phyloP scores from a whole-genome alignment of 2,888 invertebrate species.

The Agrochola lychnidis region DNA sequence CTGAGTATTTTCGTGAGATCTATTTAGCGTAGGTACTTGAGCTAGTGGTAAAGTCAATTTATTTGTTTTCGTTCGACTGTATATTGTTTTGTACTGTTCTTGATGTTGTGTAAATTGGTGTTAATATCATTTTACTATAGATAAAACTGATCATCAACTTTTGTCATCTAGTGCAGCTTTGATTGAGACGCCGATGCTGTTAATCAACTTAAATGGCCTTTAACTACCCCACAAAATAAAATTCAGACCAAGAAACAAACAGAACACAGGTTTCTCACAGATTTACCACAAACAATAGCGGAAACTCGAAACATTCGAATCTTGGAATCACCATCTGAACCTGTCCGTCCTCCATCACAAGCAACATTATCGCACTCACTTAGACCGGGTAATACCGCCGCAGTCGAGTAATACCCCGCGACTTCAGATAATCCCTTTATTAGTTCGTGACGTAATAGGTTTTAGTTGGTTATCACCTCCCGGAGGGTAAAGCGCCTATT shows the following conservation, averaged over 20 bases:
- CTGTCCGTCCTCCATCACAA: constrained; percentile 2
- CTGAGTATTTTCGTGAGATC: constrained; percentile 18
- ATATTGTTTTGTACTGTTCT: background rate
- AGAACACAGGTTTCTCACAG: background rate
- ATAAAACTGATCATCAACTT: background rate
- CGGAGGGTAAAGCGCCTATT: constrained; percentile 6
- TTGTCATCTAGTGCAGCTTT: background rate
- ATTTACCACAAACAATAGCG: constrained; percentile 12
- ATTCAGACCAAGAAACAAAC: background rate
- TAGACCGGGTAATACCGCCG: background rate
- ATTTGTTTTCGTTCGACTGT: constrained; percentile 1
- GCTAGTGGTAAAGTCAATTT: constrained; percentile 10
- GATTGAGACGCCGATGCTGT: background rate
- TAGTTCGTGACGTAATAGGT: constrained; percentile 41
- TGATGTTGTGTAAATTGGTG: background rate
- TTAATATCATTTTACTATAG: background rate
- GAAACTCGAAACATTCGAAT: constrained; percentile 8
- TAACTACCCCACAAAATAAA: background rate
- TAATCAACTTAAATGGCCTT: background rate
- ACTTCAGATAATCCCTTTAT: constrained; percentile 50
- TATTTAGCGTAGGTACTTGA: constrained; percentile 10
- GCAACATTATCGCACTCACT: constrained; percentile 17
- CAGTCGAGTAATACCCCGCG: constrained; percentile 2
- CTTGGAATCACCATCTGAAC: background rate
- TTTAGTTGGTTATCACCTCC: constrained; percentile 32